These are phyloP conservation scores for Ephydatia muelleri DNA, from an alignment of 37 sponge, comb jelly and placozoan genomes.

Conservation along the genomic window DNA sequence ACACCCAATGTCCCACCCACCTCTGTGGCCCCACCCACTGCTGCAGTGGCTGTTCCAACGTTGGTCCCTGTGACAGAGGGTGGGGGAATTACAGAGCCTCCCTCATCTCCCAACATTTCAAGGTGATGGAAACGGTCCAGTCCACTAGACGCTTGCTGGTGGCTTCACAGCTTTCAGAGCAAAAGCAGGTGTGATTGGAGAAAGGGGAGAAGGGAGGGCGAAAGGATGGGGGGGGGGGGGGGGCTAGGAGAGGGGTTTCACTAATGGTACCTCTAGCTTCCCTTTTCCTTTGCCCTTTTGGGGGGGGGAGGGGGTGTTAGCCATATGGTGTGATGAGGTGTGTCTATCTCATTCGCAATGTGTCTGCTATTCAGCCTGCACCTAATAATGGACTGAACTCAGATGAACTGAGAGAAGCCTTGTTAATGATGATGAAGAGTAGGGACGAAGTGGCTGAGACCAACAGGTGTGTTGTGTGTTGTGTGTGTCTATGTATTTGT, in stretches of 20 bases:
- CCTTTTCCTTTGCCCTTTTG: no score
- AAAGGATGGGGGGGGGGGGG: not conserved
- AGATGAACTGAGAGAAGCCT: slow-evolving; percentile 68
- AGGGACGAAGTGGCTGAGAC: slow-evolving; percentile 68
- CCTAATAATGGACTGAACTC: slow-evolving; percentile 3
- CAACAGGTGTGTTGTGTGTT: no score
- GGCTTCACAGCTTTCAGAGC: slow-evolving; percentile 48
- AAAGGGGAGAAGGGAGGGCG: not conserved
- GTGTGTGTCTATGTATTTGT: not conserved
- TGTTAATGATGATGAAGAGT: slow-evolving; percentile 52
- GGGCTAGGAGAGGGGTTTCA: not conserved
- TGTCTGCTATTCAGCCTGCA: not conserved
- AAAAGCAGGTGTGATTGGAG: not conserved
- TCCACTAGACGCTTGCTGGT: slow-evolving; percentile 46
- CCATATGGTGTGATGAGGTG: not conserved
- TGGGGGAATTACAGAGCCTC: not conserved
- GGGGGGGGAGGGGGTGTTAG: not conserved
- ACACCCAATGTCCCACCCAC: not conserved
- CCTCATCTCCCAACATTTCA: not conserved
- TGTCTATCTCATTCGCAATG: not conserved
- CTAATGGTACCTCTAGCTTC: no score
- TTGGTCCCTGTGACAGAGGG: not conserved
- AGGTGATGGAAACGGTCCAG: slow-evolving; percentile 7
- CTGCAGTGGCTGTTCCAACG: not conserved
- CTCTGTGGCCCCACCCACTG: no score